Percentiles rank a stretch among this genome's conserved stretches.
phyloP scores from a whole-genome alignment of 53 echinoderm and acorn worm species.

The Zoroaster sp. region DNA sequence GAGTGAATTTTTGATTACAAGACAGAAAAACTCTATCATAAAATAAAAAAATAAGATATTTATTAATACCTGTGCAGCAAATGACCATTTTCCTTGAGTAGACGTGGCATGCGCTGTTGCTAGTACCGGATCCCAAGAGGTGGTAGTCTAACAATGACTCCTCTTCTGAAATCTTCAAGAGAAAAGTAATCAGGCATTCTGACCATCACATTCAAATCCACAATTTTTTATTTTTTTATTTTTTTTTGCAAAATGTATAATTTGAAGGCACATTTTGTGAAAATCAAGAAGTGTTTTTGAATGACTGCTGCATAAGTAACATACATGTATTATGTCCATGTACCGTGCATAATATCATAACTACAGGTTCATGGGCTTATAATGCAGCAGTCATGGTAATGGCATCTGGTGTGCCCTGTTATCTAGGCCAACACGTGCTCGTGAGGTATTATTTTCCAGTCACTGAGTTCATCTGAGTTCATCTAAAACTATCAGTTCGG shows the following conservation, averaged over 20 bases:
- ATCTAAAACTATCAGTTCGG: too few relatives aligned
- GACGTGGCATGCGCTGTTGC: slow-evolving; percentile 58
- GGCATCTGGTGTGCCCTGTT: too few relatives aligned
- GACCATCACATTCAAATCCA: background rate
- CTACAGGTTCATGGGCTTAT: too few relatives aligned
- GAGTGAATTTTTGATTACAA: too few relatives aligned
- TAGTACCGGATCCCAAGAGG: slow-evolving; percentile 60
- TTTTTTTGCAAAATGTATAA: background rate
- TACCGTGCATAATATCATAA: too few relatives aligned
- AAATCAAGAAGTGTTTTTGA: too few relatives aligned
- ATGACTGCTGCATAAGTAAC: too few relatives aligned
- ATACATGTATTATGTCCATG: too few relatives aligned
- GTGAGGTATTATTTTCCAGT: too few relatives aligned
- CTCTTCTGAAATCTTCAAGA: slow-evolving; percentile 63
- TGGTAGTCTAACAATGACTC: slow-evolving; percentile 61
- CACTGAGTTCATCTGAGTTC: too few relatives aligned
- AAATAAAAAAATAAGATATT: background rate
- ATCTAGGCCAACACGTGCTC: too few relatives aligned
- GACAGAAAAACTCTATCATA: slow-evolving; percentile 3
- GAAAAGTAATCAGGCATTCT: background rate
- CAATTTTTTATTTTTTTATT: background rate
- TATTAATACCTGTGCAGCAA: slow-evolving; percentile 60
- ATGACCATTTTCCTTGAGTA: slow-evolving; percentile 70
- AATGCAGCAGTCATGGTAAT: too few relatives aligned
- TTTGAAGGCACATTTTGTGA: background rate